These are phyloP conservation scores for Tetragnatha montana DNA, from an alignment of 2,888 invertebrate species.

Conservation along the genomic window DNA sequence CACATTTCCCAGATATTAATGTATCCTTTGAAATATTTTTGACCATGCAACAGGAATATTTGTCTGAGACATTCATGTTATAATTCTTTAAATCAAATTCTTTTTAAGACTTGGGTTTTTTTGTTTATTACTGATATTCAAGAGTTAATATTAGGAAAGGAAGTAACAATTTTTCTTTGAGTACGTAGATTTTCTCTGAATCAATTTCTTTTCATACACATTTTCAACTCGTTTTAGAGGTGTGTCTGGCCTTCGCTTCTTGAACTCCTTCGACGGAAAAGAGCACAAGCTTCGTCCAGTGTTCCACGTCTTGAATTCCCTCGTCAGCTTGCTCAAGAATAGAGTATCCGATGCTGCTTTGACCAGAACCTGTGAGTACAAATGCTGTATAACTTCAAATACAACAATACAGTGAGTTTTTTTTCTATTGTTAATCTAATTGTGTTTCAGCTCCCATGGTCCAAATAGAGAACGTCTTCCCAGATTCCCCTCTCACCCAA, in stretches of 20 bases:
- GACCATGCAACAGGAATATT: too few relatives aligned
- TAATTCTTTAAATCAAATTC: too few relatives aligned
- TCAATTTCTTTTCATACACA: too few relatives aligned
- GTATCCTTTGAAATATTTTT: too few relatives aligned
- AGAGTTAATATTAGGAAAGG: too few relatives aligned
- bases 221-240: conserved; percentile 7
- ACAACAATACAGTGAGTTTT: background rate
- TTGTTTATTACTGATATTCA: too few relatives aligned
- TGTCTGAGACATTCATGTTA: too few relatives aligned
- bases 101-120: too few relatives aligned
- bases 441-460: conserved; percentile 33
- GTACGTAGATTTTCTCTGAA: too few relatives aligned
- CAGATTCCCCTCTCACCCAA: conserved; percentile 61
- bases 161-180: too few relatives aligned
- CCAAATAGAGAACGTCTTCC: conserved; percentile 56
- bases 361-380: conserved; percentile 8
- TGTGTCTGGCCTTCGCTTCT: conserved; percentile 37
- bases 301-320: conserved; percentile 46
- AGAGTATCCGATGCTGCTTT: conserved; percentile 54
- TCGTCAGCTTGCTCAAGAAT: conserved; percentile 53
- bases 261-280: conserved; percentile 29
- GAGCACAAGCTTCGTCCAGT: conserved; percentile 39
- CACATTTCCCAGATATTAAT: too few relatives aligned
- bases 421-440: background rate
- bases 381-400: background rate